These are phyloP conservation scores for Erebia palarica DNA, from an alignment of 2,888 invertebrate species.

Conservation along the genomic window DNA sequence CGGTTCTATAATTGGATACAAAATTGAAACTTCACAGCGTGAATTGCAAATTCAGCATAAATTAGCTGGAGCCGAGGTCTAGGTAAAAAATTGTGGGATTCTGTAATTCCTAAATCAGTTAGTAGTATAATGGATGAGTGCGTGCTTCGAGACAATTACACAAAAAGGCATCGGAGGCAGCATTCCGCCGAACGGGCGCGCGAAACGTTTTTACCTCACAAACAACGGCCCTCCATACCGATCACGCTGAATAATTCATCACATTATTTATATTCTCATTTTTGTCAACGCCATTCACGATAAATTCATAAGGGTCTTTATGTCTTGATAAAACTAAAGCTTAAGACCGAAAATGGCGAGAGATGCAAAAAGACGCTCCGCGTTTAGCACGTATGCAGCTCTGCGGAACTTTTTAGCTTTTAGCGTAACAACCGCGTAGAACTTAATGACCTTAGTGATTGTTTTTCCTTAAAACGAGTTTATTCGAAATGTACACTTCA, in stretches of 20 bases:
- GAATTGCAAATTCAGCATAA: slow-evolving; percentile 41
- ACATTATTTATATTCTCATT: slow-evolving; percentile 81
- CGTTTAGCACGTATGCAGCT: slow-evolving; percentile 57
- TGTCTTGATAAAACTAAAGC: slow-evolving; percentile 82
- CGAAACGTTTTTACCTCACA: slow-evolving; percentile 61
- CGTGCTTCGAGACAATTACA: slow-evolving; percentile 78
- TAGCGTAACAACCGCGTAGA: slow-evolving; percentile 48
- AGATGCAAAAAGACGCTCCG: slow-evolving; percentile 58
- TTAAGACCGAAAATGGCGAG: slow-evolving; percentile 68
- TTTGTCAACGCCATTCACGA: slow-evolving; percentile 80
- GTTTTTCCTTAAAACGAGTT: slow-evolving; percentile 20
- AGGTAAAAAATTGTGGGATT: slow-evolving; percentile 54
- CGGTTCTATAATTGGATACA: slow-evolving; percentile 27
- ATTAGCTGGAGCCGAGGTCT: slow-evolving; percentile 38
- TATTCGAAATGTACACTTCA: neutral
- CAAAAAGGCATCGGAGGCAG: slow-evolving; percentile 71
- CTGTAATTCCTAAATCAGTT: slow-evolving; percentile 67
- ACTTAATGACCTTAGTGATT: slow-evolving; percentile 41
- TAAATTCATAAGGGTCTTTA: slow-evolving; percentile 80
- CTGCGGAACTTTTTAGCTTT: slow-evolving; percentile 55
- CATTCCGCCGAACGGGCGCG: slow-evolving; percentile 69
- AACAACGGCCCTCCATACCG: slow-evolving; percentile 72
- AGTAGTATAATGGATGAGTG: slow-evolving; percentile 81
- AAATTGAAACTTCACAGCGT: slow-evolving; percentile 26
- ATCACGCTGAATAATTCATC: slow-evolving; percentile 82